Conservation (phyloP, 1,140 invertebrate genomes). For the Polypedilum vanderplanki region DNA sequence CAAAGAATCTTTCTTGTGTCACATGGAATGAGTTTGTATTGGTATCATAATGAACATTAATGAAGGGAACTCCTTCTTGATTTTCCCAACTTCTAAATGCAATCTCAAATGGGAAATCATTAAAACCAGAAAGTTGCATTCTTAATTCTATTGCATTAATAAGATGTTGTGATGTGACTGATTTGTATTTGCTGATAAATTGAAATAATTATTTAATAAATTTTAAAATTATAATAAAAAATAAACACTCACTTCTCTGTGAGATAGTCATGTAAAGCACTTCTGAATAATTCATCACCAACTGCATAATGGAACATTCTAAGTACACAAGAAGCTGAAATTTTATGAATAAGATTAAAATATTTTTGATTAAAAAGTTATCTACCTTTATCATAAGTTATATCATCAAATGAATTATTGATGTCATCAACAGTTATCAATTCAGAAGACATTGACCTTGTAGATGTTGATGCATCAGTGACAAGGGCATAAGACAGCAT, state of each 20-base stretch:
- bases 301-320: conserved; percentile 92
- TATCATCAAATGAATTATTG: conserved; percentile 66
- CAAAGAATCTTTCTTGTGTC: conserved; percentile 45
- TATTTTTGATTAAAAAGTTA: conserved; percentile 30
- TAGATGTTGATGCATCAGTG: neutral
- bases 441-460: neutral
- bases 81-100: conserved; percentile 60
- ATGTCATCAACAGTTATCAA: conserved; percentile 50
- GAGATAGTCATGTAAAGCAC: conserved; percentile 71
- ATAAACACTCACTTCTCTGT: conserved; percentile 49
- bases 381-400: conserved; percentile 66
- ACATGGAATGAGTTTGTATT: conserved; percentile 39
- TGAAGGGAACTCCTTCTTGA: conserved; percentile 59
- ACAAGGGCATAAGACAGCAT: neutral
- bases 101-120: conserved; percentile 33
- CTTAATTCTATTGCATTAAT: conserved; percentile 52
- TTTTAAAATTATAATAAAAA: neutral
- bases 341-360: conserved; percentile 4
- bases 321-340: conserved; percentile 58
- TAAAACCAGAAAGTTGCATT: no score
- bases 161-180: conserved; percentile 57
- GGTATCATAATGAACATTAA: conserved; percentile 50
- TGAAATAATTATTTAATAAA: no score
- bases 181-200: conserved; percentile 39
- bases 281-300: conserved; percentile 72